phyloP scores from a whole-genome alignment of 2,888 invertebrate species.

The Drosophila prolongata region DNA sequence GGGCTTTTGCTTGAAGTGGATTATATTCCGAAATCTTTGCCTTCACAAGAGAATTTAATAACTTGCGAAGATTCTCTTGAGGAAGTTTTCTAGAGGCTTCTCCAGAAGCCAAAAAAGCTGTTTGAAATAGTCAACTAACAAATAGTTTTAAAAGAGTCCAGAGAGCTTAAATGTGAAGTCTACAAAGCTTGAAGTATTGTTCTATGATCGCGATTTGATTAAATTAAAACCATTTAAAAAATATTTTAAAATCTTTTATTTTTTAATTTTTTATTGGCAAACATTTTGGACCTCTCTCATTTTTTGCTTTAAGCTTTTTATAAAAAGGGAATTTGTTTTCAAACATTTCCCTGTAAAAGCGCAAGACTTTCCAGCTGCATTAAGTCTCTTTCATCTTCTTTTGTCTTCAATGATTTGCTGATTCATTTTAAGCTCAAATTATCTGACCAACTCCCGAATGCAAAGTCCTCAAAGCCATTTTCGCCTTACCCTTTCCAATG shows the following conservation, averaged over 20 bases:
- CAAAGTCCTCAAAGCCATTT: slow-evolving; percentile 32
- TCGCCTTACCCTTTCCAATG: slow-evolving; percentile 15
- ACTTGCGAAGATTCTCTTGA: slow-evolving; percentile 16
- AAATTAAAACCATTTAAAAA: too few relatives aligned
- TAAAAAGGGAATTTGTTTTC: background rate
- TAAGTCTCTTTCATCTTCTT: slow-evolving; percentile 2
- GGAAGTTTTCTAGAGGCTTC: slow-evolving; percentile 13
- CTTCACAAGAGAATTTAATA: slow-evolving; percentile 23
- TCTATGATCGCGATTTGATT: too few relatives aligned
- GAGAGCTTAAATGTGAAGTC: too few relatives aligned
- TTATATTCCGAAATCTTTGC: slow-evolving; percentile 23
- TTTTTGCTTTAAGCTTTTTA: too few relatives aligned
- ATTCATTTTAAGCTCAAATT: slow-evolving; percentile 34
- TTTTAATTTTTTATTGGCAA: too few relatives aligned
- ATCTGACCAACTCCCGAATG: slow-evolving; percentile 14
- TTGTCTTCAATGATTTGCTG: slow-evolving; percentile 23
- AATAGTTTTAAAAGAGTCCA: background rate
- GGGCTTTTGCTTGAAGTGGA: slow-evolving; percentile 20
- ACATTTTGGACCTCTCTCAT: too few relatives aligned
- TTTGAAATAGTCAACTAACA: background rate
- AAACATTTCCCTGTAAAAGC: background rate
- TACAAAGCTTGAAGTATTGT: too few relatives aligned
- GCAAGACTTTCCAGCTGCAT: slow-evolving; percentile 1
- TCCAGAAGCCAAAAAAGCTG: background rate
- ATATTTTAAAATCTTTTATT: too few relatives aligned